These are phyloP conservation scores for Agrochola litura DNA, from an alignment of 2,888 invertebrate species.

Conservation along the genomic window DNA sequence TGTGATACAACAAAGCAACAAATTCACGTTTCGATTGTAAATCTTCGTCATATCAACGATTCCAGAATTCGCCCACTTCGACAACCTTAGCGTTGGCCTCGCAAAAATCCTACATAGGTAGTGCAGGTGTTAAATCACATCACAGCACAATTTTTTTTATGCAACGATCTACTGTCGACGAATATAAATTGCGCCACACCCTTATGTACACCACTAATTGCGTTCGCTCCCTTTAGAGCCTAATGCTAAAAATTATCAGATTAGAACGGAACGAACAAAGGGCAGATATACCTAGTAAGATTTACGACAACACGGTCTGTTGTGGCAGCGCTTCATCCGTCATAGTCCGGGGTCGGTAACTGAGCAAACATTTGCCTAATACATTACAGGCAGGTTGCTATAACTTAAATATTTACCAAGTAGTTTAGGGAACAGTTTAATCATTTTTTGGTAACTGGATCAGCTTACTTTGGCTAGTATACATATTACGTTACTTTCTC, in stretches of 20 bases:
- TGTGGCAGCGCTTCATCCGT: slow-evolving; percentile 63
- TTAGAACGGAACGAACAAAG: slow-evolving; percentile 67
- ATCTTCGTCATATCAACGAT: too few species aligned
- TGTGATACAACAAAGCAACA: too few species aligned
- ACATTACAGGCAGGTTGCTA: slow-evolving; percentile 63
- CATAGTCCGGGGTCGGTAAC: slow-evolving; percentile 62
- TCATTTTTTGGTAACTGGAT: slow-evolving; percentile 58
- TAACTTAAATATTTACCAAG: slow-evolving; percentile 57
- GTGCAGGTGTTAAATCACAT: too few species aligned
- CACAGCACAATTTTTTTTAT: too few species aligned
- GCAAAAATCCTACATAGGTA: too few species aligned
- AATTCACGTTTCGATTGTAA: too few species aligned
- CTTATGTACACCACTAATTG: background rate
- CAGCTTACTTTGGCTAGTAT: slow-evolving; percentile 30
- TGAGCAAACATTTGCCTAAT: slow-evolving; percentile 71
- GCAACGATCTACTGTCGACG: background rate
- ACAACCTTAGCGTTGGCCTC: too few species aligned
- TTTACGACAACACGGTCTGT: slow-evolving; percentile 65
- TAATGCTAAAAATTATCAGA: slow-evolving; percentile 74
- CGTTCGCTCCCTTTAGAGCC: slow-evolving; percentile 27
- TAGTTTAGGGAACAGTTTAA: slow-evolving; percentile 53
- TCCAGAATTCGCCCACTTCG: too few species aligned
- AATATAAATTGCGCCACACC: background rate
- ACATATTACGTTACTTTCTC: background rate
- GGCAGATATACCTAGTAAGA: slow-evolving; percentile 62